Evolutionary conservation across 2,113 vertebrate genomes (phyloP), one percentile per base, ranked within the genome.

Genomic region (Silurus meridionalis): DNA sequence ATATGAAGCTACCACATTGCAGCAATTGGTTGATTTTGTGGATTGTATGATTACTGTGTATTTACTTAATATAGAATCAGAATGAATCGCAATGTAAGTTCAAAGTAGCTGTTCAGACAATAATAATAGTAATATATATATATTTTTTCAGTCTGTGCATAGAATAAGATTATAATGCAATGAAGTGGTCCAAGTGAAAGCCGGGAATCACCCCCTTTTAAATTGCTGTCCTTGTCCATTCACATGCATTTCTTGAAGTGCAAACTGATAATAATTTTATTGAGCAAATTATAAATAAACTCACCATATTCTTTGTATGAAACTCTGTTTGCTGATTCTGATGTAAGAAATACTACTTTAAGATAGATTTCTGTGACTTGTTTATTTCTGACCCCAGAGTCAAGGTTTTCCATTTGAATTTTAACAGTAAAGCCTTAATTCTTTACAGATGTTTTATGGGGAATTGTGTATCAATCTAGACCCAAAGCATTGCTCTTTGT

Each of bases 351-450:
- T 46, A 72, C 66, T 53, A 81, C 85, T 86, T 89, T 69, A 61
- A 67, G 37, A 69, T 88, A 78, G 77, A 84, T 89, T 23, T 64
- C 80, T 64, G 83, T 84, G 84, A 57, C 80, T 88, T 85, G 55
- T 79, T 88, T 85, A 60, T 80, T 63, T 21, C 53, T 90, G 88
- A 88, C 82, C 87, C 64, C 57, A 69, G 78, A 83, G 83, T 80
- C 88, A 86, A 88, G 84, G 88, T 90, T 91, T 90, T 90, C 88
- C 88, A 86, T 84, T 87, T 89, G 82, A 88, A 89, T 86, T 91
- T 91, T 84, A 87, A 89, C 85, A 89, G 87, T 87, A 87, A 87
- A 71, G 55, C 80, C 72, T 85, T 90, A 90, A 90, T 88, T 84
- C 74, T 85, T 89, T 84, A 85, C 89, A 91, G 91, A 90, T 92